Evolutionary conservation across 2,888 invertebrate genomes (phyloP), one percentile per base, ranked within the genome.

Genomic region (Microplitis deprimator): DNA sequence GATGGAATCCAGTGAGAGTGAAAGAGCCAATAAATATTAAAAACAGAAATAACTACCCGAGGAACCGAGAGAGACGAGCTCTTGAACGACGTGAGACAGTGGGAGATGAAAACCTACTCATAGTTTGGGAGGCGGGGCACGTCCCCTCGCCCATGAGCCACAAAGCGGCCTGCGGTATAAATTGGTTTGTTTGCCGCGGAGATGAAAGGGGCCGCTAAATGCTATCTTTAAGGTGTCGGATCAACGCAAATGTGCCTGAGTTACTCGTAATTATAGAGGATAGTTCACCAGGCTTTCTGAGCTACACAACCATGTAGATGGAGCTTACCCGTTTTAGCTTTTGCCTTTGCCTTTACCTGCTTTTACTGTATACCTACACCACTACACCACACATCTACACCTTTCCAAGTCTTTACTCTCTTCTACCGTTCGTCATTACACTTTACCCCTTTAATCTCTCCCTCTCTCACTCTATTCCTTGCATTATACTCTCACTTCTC

Each of bases 151-250:
- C 87, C 91, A 81, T 13, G 50, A 50, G 91, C 91, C 87, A 87
- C 92, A 83, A 92, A 92, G 85, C 91, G 91, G 86, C 85, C 89
- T 87, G 88, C 87, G 87, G 89, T 89, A 89, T 89, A 89, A 89
- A 89, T 89, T 89, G 89, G 89, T 89, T 89, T 89, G 89, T 89
- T 89, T 89, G 89, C 89, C 89, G 89, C 89, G 88, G 89, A 89
- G 89, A 89, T 89, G 89, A 89, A 89, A 89, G 89, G 89, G 88
- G 87, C 89, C 89, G 89, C 89, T 89, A 89, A 89, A 89, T 89
- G 89, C 89, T 89, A 89, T 89, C 89, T 89, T 89, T 89, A 89
- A 89, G 89, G 89, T 89, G 89, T 89, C 89, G 89, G 89, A 89
- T 89, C 89, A 89, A 89, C 89, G 89, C 89, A 89, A 89, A 89